phyloP scores from a whole-genome alignment of 1,140 invertebrate genomes.

The Sminthurides bifidus region DNA sequence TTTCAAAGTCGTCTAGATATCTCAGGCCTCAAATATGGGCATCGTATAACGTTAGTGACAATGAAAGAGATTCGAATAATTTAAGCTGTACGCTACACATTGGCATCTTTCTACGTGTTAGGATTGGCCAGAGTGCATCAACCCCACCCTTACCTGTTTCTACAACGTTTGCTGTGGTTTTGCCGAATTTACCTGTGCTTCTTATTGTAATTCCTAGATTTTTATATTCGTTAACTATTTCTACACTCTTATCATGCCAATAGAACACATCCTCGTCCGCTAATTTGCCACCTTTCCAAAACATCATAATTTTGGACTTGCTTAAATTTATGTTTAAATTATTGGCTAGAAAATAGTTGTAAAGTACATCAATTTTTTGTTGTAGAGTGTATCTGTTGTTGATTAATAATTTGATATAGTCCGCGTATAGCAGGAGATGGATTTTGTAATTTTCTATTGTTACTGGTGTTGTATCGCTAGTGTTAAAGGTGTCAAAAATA shows the following conservation, averaged over 20 bases:
- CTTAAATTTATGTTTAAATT: slow-evolving; percentile 7
- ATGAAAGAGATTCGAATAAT: background rate
- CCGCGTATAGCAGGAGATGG: slow-evolving; percentile 14
- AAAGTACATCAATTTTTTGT: slow-evolving; percentile 7
- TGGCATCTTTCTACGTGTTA: background rate
- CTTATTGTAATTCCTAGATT: slow-evolving; percentile 7
- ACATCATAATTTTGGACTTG: slow-evolving; percentile 15
- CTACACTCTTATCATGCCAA: slow-evolving; percentile 1
- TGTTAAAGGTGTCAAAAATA: background rate
- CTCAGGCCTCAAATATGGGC: background rate
- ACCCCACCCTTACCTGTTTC: background rate
- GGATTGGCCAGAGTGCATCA: background rate
- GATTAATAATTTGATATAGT: slow-evolving; percentile 5
- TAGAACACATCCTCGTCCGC: background rate
- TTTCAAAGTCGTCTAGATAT: background rate
- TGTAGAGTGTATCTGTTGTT: background rate
- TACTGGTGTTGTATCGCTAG: background rate
- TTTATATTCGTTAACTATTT: slow-evolving; percentile 1
- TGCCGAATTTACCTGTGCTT: background rate
- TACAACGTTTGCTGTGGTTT: background rate
- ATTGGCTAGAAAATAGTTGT: slow-evolving; percentile 4
- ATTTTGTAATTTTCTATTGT: background rate
- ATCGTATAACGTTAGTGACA: background rate
- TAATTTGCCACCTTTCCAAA: background rate
- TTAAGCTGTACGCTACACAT: background rate